Conservation (phyloP, 2,113 vertebrate species). For the Sylvilagus bachmani region DNA sequence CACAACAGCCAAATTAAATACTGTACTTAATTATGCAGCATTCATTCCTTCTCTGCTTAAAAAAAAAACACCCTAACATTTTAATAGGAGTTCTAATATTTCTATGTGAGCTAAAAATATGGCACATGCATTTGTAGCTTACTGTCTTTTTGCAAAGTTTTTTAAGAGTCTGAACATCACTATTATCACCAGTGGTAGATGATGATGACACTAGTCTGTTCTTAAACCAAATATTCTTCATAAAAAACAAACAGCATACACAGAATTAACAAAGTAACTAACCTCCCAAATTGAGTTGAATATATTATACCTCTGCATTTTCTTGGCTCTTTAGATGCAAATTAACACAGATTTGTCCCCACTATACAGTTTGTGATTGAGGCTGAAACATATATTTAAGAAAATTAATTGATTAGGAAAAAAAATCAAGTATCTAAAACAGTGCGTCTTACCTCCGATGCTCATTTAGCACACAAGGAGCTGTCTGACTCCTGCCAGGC, state of each 20-base stretch:
- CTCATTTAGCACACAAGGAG: constrained; percentile 84
- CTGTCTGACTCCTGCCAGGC: constrained; percentile 85
- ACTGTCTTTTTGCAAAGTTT: constrained; percentile 87
- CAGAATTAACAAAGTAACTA: constrained; percentile 80
- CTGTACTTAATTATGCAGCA: constrained; percentile 93
- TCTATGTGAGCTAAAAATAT: constrained; percentile 85
- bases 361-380: constrained; percentile 70
- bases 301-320: constrained; percentile 84
- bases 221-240: constrained; percentile 83
- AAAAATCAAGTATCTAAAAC: constrained; percentile 79
- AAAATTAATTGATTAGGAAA: constrained; percentile 77
- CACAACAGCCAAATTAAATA: constrained; percentile 94
- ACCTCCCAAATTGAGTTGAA: constrained; percentile 80
- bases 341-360: constrained; percentile 66
- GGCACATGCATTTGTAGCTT: constrained; percentile 83
- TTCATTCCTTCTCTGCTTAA: constrained; percentile 88
- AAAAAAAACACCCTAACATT: constrained; percentile 81
- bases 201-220: constrained; percentile 84
- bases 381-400: constrained; percentile 78
- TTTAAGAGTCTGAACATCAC: constrained; percentile 80
- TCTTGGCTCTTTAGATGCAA: constrained; percentile 72
- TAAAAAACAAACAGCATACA: constrained; percentile 75
- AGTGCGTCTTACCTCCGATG: constrained; percentile 89
- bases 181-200: constrained; percentile 81
- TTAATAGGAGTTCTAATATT: constrained; percentile 90